These are phyloP conservation scores for Thymallus thymallus DNA, from an alignment of 2,113 vertebrate species.

Conservation along the genomic window DNA sequence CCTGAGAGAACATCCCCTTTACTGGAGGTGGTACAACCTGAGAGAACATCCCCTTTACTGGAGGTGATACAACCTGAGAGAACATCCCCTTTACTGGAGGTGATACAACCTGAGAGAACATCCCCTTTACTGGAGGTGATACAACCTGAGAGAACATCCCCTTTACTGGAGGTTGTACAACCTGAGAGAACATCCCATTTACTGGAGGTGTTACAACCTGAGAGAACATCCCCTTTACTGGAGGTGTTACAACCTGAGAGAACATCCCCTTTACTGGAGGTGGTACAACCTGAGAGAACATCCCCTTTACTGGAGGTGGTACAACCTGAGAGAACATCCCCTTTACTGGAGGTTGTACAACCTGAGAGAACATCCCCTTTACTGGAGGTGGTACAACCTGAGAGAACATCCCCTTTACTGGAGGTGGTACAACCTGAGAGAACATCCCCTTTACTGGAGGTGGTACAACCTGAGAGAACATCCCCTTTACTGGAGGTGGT, in stretches of 20 bases:
- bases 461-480: no score
- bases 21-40: no score
- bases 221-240: no score
- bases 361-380: not conserved
- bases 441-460: no score
- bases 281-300: conserved; percentile 23
- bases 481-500: conserved; percentile 36
- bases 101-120: no score
- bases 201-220: conserved; percentile 41
- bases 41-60: conserved; percentile 10
- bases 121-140: conserved; percentile 36
- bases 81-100: no score
- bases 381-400: no score
- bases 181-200: conserved; percentile 11
- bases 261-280: conserved; percentile 21
- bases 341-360: conserved; percentile 40
- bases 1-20: not conserved
- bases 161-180: no score
- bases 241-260: no score
- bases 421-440: conserved; percentile 37
- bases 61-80: conserved; percentile 37
- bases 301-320: no score
- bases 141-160: not conserved
- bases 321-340: conserved; percentile 17
- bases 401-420: conserved; percentile 10